These are phyloP conservation scores for Gadopsis bispinosus DNA, from an alignment of 2,797 vertebrate genomes.

Conservation along the genomic window DNA sequence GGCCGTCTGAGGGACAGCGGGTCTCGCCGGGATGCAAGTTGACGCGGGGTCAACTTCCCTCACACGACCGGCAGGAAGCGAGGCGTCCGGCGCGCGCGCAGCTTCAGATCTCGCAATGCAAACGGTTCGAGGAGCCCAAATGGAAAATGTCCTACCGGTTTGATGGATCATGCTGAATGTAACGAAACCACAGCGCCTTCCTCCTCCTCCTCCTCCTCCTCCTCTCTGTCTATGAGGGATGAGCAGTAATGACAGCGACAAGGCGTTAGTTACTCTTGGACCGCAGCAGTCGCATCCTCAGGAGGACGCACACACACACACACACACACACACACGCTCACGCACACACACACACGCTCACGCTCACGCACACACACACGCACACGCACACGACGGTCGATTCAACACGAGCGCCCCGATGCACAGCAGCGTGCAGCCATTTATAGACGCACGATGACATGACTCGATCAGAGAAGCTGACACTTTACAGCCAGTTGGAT, in stretches of 20 bases:
- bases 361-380: not conserved
- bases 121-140: slow-evolving; percentile 7
- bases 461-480: slow-evolving; percentile 49
- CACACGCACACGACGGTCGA: slow-evolving; percentile 31
- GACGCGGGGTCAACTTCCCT: slow-evolving; percentile 44
- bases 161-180: slow-evolving; percentile 30
- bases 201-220: slow-evolving; percentile 8
- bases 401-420: slow-evolving; percentile 47
- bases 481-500: slow-evolving; percentile 4
- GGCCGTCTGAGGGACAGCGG: no score
- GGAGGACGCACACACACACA: slow-evolving; percentile 41
- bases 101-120: not conserved
- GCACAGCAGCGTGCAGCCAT: slow-evolving; percentile 59
- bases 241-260: slow-evolving; percentile 69
- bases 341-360: not conserved
- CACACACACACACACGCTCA: slow-evolving; percentile 11
- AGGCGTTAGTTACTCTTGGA: slow-evolving; percentile 76
- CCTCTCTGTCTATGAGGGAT: slow-evolving; percentile 45
- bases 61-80: not conserved
- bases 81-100: not conserved
- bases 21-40: no score
- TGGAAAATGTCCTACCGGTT: slow-evolving; percentile 25
- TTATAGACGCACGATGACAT: slow-evolving; percentile 65
- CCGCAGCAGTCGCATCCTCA: slow-evolving; percentile 70
- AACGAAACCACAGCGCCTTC: slow-evolving; percentile 7